Evolutionary conservation across 92 coral and sea anemone genomes (phyloP).

Genomic region (Heteractis magnifica): DNA sequence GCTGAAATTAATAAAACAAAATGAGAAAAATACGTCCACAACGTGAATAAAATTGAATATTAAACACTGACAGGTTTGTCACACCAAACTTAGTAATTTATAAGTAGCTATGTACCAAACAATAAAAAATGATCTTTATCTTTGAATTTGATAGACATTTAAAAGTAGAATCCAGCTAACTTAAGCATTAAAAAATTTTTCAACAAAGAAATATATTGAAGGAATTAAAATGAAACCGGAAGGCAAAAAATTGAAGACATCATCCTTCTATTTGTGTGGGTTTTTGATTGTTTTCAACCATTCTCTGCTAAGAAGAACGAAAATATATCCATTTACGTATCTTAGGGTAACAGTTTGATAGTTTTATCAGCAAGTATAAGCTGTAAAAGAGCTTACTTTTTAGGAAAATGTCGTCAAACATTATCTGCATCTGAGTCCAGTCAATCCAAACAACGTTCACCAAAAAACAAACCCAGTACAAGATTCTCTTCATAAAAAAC

Average conservation of each 20-base stretch:
- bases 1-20: constrained; percentile 31
- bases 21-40: not conserved
- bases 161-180: no score
- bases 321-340: not conserved
- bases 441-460: not conserved
- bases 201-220: no score
- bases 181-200: not conserved
- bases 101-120: no score
- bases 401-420: not conserved
- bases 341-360: not conserved
- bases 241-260: not conserved
- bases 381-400: not conserved
- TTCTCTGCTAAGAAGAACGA: not conserved
- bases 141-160: no score
- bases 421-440: not conserved
- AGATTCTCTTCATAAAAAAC: not conserved
- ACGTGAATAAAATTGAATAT: not conserved
- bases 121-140: no score
- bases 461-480: not conserved
- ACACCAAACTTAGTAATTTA: no score
- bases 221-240: not conserved
- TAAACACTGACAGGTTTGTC: no score
- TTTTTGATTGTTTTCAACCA: not conserved
- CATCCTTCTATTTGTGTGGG: not conserved
- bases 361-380: not conserved